Base-by-base conservation (phyloP, 2,113 vertebrate genomes). In the Nerophis lumbriciformis region DNA sequence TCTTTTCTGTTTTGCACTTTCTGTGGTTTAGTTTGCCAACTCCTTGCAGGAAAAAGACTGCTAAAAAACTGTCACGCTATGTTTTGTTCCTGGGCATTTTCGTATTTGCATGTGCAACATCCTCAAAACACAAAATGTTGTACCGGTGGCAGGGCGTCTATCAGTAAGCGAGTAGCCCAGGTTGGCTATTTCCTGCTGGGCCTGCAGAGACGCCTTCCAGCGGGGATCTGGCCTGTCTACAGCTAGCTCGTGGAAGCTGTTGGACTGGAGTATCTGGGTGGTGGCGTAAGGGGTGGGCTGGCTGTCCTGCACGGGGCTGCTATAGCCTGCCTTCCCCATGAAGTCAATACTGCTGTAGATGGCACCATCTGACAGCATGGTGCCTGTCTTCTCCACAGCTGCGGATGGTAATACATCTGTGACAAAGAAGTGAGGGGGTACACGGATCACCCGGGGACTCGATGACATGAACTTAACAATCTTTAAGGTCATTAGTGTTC, bases 311-410 rank as follows among this genome's bases (percentile, higher is more conserved):
- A 91, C 93, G 54, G 94, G 94, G 87, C 93, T 95, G 81, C 93
- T 94, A 88, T 95, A 97, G 61, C 90, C 93, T 16, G 93, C 93
- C 83, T 96, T 96, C 16, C 94, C 94, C 68, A 94, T 96, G 86
- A 98, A 96, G 90, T 98, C 95, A 53, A 98, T 98, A 85, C 95
- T 98, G 87, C 95, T 98, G 74, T 98, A 98, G 90, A 98, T 98
- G 87, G 95, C 95, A 78, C 95, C 95, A 61, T 98, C 95, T 4
- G 95, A 98, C 81, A 98, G 93, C 94, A 98, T 96, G 13, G 95
- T 96, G 61, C 94, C 93, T 0, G 90, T 94, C 90, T 98, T 98
- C 84, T 98, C 95, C 68, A 94, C 92, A 59, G 92, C 93, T 42
- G 93, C 88, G 1, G 93, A 91, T 28, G 94, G 93, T 80, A 95